A percentile compares a stretch with the other conserved stretches of the same genome.
Evolutionary conservation across 1,140 invertebrate genomes (phyloP).

Genomic region (Leptopilina clavipes): DNA sequence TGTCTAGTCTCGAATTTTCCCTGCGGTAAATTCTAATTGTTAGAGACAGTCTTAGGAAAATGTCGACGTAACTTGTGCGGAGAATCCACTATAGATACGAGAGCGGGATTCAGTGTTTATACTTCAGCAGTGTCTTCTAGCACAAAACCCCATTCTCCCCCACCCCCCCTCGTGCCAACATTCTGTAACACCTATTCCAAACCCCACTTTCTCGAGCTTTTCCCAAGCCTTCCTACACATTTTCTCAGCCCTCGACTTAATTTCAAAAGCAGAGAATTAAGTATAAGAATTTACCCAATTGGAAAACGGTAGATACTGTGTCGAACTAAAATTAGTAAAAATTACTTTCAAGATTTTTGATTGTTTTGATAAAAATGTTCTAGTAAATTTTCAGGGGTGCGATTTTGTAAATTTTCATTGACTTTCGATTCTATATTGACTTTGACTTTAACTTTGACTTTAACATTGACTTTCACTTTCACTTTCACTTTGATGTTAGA

Average conservation of each 20-base stretch:
- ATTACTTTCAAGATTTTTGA: no score
- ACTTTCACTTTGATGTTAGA: no score
- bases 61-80: slow-evolving; percentile 69
- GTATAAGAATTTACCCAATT: slow-evolving; percentile 53
- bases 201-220: slow-evolving; percentile 42
- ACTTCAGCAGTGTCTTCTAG: slow-evolving; percentile 68
- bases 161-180: slow-evolving; percentile 49
- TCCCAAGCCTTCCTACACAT: slow-evolving; percentile 23
- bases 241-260: slow-evolving; percentile 60
- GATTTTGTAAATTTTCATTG: no score
- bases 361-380: no score
- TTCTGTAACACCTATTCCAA: slow-evolving; percentile 60
- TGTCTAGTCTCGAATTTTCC: slow-evolving; percentile 42
- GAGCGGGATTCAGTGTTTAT: no score
- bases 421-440: no score
- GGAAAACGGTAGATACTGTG: no score
- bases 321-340: no score
- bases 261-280: slow-evolving; percentile 72
- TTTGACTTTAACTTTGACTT: no score
- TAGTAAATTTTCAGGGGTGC: no score
- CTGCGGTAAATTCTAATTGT: slow-evolving; percentile 71
- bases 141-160: no score
- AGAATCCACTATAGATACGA: slow-evolving; percentile 59
- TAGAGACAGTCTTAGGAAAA: slow-evolving; percentile 72
- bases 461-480: no score